Conservation (phyloP, 2,888 invertebrate species). For the Drepanosiphum platanoidis region DNA sequence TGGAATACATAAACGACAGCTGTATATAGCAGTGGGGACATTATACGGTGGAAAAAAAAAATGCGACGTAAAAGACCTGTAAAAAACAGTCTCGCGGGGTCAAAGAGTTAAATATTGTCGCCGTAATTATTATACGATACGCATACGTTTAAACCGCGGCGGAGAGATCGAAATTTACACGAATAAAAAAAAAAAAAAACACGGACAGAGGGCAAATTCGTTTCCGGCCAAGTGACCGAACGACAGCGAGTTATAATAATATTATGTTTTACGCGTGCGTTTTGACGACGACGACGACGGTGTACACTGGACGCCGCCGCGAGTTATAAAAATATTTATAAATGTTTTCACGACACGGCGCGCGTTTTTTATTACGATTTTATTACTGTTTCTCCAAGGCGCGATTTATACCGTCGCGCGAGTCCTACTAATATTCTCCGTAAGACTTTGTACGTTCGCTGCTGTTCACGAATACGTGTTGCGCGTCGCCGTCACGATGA, state of each 20-base stretch:
- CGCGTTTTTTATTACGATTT: slow-evolving; percentile 5
- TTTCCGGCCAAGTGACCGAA: slow-evolving; percentile 35
- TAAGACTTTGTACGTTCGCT: background rate
- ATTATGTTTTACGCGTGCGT: background rate
- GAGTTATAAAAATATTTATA: too few species aligned
- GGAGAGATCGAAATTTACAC: background rate
- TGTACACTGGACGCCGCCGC: too few species aligned
- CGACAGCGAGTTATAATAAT: background rate
- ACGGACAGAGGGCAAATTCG: slow-evolving; percentile 32
- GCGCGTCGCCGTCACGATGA: slow-evolving; percentile 23
- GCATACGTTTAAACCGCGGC: background rate
- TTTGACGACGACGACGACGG: background rate
- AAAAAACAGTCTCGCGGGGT: background rate
- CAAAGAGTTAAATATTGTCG: slow-evolving; percentile 37
- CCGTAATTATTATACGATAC: background rate
- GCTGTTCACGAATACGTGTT: background rate
- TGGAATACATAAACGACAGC: too few species aligned
- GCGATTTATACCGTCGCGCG: background rate
- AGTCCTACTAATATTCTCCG: background rate
- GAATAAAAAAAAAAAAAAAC: background rate
- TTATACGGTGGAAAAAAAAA: too few species aligned
- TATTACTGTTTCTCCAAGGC: slow-evolving; percentile 8
- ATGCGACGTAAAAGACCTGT: too few species aligned
- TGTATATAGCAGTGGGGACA: too few species aligned
- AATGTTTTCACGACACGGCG: background rate